Base-by-base conservation (phyloP, 1,140 invertebrate genomes). In the Hydropsyche tenuis region DNA sequence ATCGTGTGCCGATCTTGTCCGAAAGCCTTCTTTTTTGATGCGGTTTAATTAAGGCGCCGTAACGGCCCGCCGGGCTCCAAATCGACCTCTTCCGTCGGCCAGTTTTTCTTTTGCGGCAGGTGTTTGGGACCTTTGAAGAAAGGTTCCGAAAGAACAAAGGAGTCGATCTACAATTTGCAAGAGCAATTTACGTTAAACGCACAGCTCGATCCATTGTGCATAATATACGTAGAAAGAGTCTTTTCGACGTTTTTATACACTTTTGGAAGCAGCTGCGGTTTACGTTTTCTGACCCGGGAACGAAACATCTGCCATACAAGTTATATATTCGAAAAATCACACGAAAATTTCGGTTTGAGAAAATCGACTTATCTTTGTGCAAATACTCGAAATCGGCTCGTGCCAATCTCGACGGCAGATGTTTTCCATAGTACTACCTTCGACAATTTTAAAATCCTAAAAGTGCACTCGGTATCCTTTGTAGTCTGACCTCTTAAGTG, bases 291-390 rank as follows among this genome's bases (percentile, higher is more conserved):
- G n/a, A 69, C 37, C 37, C 45, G 48, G 56, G 43, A 51, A 45
- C 14, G 65, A 48, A 68, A 69, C 65, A 69, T 69, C 65, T 69
- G 65, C 65, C 65, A 45, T 42, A 51, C 65, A 46, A 66, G 63
- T 65, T 45, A 43, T 69, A 48, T 69, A 51, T 69, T 51, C 30
- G 30, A 3, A 37, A 4, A 37, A 4, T 37, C n/a, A n/a, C n/a
- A n/a, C n/a, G n/a, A n/a, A n/a, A n/a, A n/a, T n/a, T n/a, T n/a
- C n/a, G n/a, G n/a, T n/a, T n/a, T n/a, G n/a, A n/a, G n/a, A n/a
- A n/a, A n/a, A n/a, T n/a, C n/a, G n/a, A n/a, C n/a, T n/a, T n/a
- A n/a, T n/a, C n/a, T n/a, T n/a, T n/a, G n/a, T n/a, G n/a, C n/a
- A n/a, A n/a, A n/a, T n/a, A n/a, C n/a, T n/a, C n/a, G n/a, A n/a